Evolutionary conservation across 2,113 vertebrate genomes (phyloP).

Genomic region (Epinephelus lanceolatus): DNA sequence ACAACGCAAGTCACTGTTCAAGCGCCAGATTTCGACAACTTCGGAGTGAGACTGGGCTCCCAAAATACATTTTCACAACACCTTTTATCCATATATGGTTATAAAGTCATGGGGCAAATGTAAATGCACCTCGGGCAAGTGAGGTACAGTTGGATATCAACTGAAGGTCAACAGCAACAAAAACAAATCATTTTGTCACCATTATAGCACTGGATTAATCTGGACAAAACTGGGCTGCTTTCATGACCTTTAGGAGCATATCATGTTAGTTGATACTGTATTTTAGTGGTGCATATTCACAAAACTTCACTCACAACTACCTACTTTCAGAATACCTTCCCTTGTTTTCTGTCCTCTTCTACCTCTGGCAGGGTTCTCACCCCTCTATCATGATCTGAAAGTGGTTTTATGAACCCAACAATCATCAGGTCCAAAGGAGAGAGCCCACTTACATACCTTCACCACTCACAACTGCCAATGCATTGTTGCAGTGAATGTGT

Average conservation of each 20-base stretch:
- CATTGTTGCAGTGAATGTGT: conserved; percentile 39
- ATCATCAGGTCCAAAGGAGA: conserved; percentile 22
- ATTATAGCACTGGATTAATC: background rate
- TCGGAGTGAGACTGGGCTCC: too few relatives aligned
- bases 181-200: background rate
- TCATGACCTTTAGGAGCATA: background rate
- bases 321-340: background rate
- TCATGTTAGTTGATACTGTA: background rate
- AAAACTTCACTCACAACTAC: background rate
- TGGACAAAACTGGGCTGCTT: background rate
- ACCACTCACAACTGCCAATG: background rate
- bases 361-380: background rate
- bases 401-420: conserved; percentile 30
- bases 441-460: background rate
- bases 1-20: too few relatives aligned
- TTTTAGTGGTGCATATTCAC: background rate
- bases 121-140: too few relatives aligned
- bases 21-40: too few relatives aligned
- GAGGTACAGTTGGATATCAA: too few relatives aligned
- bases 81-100: background rate
- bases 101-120: too few relatives aligned
- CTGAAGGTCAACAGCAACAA: background rate
- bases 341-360: background rate
- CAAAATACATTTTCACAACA: too few relatives aligned
- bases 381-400: background rate